Base-by-base conservation (phyloP, 2,888 invertebrate genomes). In the Acanthopleura granulata region DNA sequence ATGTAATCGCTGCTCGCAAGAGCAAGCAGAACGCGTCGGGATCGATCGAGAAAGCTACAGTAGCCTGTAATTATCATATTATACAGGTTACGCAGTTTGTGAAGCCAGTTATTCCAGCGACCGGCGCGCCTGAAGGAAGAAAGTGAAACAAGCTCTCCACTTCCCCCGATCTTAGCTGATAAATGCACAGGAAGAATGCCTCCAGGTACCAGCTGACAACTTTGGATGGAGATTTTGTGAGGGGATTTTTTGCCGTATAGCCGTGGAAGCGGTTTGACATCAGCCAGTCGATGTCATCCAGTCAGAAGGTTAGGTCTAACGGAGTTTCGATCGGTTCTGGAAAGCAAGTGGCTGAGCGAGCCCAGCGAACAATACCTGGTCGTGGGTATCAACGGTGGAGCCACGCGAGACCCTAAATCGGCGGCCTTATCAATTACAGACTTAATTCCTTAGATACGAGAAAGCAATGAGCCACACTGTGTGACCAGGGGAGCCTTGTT, bases 31-130 rank as follows among this genome's bases (percentile, higher is more conserved):
- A 40, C 40, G 40, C 40, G 40, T 40, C 40, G 40, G n/a, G 57
- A 57, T 57, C 57, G 57, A 57, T 57, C 57, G 57, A 22, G n/a
- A 22, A 22, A n/a, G 18, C 18, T 57, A 57, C n/a, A 18, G 6
- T 22, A n/a, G n/a, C 18, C 57, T 57, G 22, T 57, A 57, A 57
- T 57, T 57, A 57, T 57, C 22, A 57, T 57, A 57, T 57, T 57
- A 57, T 57, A 57, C 57, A 57, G 57, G 57, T 57, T 57, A 57
- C n/a, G 22, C n/a, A 57, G 57, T 57, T 57, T n/a, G 57, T 57
- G 57, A 57, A 57, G 57, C 57, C 22, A 22, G 57, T 57, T 57
- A 57, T 57, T 57, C 18, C 57, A 57, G 57, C 57, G 22, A 22
- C 22, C 57, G 40, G 40, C 40, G 40, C 40, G 40, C 40, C 40